phyloP scores from a whole-genome alignment of 2,888 invertebrate genomes.

The Dicycla oo region DNA sequence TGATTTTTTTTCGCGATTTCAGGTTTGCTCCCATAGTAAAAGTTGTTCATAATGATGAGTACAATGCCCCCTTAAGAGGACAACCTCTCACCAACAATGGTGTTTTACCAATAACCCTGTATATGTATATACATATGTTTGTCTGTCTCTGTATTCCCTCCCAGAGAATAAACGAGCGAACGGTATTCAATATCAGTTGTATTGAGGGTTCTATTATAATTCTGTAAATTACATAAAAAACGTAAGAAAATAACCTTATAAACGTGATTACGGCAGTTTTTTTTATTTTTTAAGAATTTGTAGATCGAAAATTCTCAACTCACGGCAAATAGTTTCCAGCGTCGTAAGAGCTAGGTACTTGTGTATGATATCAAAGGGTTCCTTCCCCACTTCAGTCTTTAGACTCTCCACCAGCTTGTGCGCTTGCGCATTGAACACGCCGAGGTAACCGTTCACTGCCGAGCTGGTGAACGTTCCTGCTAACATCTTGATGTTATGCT shows the following conservation, averaged over 20 bases:
- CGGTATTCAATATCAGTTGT: not conserved
- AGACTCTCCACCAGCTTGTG: conserved; percentile 68
- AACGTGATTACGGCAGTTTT: not conserved
- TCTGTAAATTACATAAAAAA: not conserved
- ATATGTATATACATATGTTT: not conserved
- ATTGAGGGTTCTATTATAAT: not conserved
- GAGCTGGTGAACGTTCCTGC: conserved; percentile 74
- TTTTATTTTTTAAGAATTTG: not conserved
- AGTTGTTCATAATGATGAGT: too few species aligned
- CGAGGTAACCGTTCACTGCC: conserved; percentile 77
- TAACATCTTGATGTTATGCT: conserved; percentile 79
- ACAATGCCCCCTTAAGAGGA: too few species aligned
- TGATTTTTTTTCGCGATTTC: too few species aligned
- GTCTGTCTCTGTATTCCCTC: not conserved
- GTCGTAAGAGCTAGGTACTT: conserved; percentile 74
- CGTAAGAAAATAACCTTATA: not conserved
- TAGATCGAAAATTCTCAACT: conserved; percentile 55
- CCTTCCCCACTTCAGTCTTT: conserved; percentile 66
- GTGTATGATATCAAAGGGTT: conserved; percentile 75
- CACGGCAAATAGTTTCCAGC: conserved; percentile 81
- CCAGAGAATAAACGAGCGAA: not conserved
- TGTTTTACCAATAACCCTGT: too few species aligned
- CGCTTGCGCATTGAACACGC: conserved; percentile 77
- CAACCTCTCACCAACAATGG: too few species aligned
- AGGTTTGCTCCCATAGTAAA: too few species aligned